Evolutionary conservation across 2,113 vertebrate genomes (phyloP).

Genomic region (Paramisgurnus dabryanus): DNA sequence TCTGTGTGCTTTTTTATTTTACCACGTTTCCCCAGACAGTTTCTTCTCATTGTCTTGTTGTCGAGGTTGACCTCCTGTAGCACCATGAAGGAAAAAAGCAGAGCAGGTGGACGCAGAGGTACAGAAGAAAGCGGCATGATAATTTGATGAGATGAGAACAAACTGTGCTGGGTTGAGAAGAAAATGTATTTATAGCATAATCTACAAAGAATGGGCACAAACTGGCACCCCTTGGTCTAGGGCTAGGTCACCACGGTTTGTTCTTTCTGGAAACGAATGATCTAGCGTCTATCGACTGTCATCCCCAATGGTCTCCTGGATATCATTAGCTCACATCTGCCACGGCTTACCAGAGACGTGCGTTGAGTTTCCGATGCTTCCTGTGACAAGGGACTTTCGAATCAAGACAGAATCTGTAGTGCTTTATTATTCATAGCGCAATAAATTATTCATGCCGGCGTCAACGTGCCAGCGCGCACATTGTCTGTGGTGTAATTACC

Average conservation of each 20-base stretch:
- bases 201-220: background rate
- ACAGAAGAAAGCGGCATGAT: background rate
- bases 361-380: conserved; percentile 24
- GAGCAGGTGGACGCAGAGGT: background rate
- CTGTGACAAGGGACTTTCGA: conserved; percentile 38
- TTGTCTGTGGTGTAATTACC: conserved; percentile 56
- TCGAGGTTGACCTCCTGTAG: conserved; percentile 35
- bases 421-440: conserved; percentile 54
- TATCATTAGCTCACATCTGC: conserved; percentile 24
- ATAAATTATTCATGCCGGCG: conserved; percentile 55
- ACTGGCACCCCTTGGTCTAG: background rate
- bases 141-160: conserved; percentile 18
- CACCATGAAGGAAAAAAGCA: conserved; percentile 21
- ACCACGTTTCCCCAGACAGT: conserved; percentile 67
- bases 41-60: conserved; percentile 42
- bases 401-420: conserved; percentile 30
- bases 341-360: conserved; percentile 12
- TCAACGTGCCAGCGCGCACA: conserved; percentile 38
- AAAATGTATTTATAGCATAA: background rate
- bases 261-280: background rate
- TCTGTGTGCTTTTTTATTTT: conserved; percentile 67
- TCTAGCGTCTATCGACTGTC: conserved; percentile 2
- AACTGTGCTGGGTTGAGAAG: background rate
- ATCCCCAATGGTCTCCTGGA: background rate
- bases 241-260: background rate